phyloP scores from a whole-genome alignment of 2,888 invertebrate species.

The Scaptomyza flava region DNA sequence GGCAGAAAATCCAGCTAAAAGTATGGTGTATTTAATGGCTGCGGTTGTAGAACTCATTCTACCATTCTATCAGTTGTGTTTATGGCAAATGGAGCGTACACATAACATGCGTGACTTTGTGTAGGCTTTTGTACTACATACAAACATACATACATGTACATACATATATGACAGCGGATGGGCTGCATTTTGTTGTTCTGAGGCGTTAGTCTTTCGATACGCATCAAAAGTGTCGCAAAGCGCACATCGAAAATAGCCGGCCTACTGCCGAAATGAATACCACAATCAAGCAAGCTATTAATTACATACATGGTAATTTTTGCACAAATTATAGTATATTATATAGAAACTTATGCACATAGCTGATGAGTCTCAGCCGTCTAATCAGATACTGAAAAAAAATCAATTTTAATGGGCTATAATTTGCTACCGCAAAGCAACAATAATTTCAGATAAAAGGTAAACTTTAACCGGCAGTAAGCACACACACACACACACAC shows the following conservation, averaged over 20 bases:
- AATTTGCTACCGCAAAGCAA: constrained; percentile 70
- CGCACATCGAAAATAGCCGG: constrained; percentile 9
- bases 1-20: constrained; percentile 28
- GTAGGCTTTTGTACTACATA: constrained; percentile 26
- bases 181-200: constrained; percentile 32
- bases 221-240: constrained; percentile 50
- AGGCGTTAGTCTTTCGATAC: constrained; percentile 36
- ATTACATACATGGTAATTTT: constrained; percentile 33
- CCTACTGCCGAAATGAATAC: constrained; percentile 11
- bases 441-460: constrained; percentile 65
- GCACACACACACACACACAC: constrained; percentile 29
- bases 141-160: background rate
- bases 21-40: constrained; percentile 51
- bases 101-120: constrained; percentile 45
- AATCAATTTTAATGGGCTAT: constrained; percentile 75
- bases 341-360: constrained; percentile 8
- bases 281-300: constrained; percentile 27
- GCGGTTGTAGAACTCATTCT: constrained; percentile 21
- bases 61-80: constrained; percentile 17
- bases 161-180: constrained; percentile 19
- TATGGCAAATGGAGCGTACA: constrained; percentile 33
- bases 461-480: constrained; percentile 60
- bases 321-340: constrained; percentile 25
- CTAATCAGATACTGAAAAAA: constrained; percentile 43
- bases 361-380: constrained; percentile 12